These are phyloP conservation scores for Dichetophora obliterata DNA, from an alignment of 2,888 invertebrate genomes.

Conservation along the genomic window DNA sequence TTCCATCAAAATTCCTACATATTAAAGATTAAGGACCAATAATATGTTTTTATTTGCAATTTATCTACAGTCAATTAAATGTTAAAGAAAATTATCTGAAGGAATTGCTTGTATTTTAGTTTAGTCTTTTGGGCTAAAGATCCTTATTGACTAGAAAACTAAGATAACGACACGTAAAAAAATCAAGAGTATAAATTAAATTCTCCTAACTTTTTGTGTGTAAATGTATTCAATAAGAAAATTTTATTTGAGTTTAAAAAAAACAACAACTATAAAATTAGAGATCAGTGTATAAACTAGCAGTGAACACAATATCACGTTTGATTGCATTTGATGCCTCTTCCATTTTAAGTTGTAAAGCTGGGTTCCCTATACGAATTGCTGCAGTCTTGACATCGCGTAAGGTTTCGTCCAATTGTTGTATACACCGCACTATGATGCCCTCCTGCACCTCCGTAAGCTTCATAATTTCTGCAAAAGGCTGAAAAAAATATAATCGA, in stretches of 20 bases:
- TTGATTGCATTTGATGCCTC: slow-evolving; percentile 93
- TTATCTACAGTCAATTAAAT: not conserved
- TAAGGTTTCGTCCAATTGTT: slow-evolving; percentile 93
- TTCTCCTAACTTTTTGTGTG: not conserved
- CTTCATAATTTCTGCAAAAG: slow-evolving; percentile 93
- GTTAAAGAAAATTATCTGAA: not conserved
- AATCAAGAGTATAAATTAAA: too few relatives aligned
- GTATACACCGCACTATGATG: slow-evolving; percentile 96
- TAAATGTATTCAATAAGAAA: not conserved
- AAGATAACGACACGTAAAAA: too few relatives aligned
- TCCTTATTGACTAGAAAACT: too few relatives aligned
- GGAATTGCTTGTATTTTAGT: too few relatives aligned
- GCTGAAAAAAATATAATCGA: slow-evolving; percentile 70
- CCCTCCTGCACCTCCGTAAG: slow-evolving; percentile 97
- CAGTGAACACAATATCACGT: slow-evolving; percentile 97
- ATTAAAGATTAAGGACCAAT: too few relatives aligned
- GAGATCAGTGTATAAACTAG: slow-evolving; percentile 86
- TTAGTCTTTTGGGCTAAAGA: too few relatives aligned
- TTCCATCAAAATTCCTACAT: too few relatives aligned
- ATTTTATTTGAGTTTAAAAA: not conserved
- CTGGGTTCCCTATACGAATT: slow-evolving; percentile 92
- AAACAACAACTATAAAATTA: slow-evolving; percentile 46
- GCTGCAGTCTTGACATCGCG: slow-evolving; percentile 93
- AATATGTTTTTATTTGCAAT: not conserved
- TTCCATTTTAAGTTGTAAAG: slow-evolving; percentile 93